Evolutionary conservation across 1,140 invertebrate species (phyloP).

Genomic region (Antheraea pernyi): DNA sequence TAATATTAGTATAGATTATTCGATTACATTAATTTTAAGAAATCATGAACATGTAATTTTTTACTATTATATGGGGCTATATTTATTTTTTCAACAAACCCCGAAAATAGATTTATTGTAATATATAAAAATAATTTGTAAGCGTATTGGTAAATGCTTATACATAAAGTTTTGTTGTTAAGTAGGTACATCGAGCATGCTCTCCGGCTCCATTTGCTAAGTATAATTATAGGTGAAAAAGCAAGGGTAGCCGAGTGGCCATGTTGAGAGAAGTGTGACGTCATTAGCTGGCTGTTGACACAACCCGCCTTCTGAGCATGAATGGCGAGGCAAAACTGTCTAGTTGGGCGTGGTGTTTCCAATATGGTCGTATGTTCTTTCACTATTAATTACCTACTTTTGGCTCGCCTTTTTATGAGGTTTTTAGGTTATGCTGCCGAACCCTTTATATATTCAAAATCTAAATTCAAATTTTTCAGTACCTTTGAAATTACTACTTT

Average conservation of each 20-base stretch:
- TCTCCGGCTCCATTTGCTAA: constrained; percentile 35
- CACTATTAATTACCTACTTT: constrained; percentile 14
- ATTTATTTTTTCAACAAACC: too few relatives aligned
- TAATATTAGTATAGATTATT: too few relatives aligned
- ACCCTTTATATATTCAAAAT: neutral
- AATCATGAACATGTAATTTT: too few relatives aligned
- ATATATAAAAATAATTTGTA: neutral
- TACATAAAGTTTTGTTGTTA: constrained; percentile 7
- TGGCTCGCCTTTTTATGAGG: constrained; percentile 10
- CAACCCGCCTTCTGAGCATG: constrained; percentile 43
- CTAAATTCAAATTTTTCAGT: too few relatives aligned
- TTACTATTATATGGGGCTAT: too few relatives aligned
- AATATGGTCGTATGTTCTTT: constrained; percentile 24
- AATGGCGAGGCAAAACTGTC: constrained; percentile 36
- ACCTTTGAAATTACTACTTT: too few relatives aligned
- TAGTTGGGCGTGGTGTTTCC: constrained; percentile 36
- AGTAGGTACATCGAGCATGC: constrained; percentile 25
- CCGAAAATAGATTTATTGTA: too few relatives aligned
- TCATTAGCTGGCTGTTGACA: constrained; percentile 51
- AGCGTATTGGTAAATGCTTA: neutral
- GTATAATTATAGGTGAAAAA: constrained; percentile 46
- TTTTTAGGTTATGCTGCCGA: neutral
- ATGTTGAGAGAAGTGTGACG: constrained; percentile 54
- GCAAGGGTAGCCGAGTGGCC: constrained; percentile 52
- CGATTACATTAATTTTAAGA: too few relatives aligned